Evolutionary conservation across 2,888 invertebrate genomes (phyloP).

Genomic region (Piscicola geometra): DNA sequence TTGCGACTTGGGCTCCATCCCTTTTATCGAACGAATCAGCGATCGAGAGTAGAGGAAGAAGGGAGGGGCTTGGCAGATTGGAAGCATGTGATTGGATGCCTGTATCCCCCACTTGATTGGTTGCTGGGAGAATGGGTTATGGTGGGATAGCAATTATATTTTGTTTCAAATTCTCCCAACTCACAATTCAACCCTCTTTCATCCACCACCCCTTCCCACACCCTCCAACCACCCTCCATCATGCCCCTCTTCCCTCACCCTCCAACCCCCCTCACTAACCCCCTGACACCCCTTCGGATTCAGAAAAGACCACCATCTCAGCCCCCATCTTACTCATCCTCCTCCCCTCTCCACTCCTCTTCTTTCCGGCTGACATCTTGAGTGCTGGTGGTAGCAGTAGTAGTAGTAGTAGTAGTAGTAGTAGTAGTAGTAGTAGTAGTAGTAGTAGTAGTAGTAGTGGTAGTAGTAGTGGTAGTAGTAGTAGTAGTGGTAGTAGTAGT

Average conservation of each 20-base stretch:
- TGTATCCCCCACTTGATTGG: too few species aligned
- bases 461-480: not conserved
- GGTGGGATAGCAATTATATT: too few species aligned
- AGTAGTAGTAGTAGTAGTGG: not conserved
- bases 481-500: not conserved
- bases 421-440: constrained; percentile 5
- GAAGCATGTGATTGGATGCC: not conserved
- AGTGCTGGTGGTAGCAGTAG: not conserved
- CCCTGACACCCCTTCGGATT: not conserved
- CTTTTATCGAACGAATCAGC: too few species aligned
- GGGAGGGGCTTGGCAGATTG: not conserved
- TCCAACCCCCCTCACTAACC: too few species aligned
- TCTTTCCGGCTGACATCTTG: not conserved
- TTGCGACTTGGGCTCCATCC: too few species aligned
- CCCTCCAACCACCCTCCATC: too few species aligned
- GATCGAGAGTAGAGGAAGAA: not conserved
- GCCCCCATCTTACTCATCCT: not conserved
- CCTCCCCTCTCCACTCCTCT: not conserved
- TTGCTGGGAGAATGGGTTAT: too few species aligned
- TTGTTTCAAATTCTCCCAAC: too few species aligned
- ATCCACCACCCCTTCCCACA: too few species aligned
- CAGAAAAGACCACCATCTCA: not conserved
- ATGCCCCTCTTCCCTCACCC: too few species aligned
- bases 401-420: not conserved
- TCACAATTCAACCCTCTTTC: too few species aligned